These are phyloP conservation scores for Myotis davidii DNA, from an alignment of 2,113 vertebrate species.

Conservation along the genomic window DNA sequence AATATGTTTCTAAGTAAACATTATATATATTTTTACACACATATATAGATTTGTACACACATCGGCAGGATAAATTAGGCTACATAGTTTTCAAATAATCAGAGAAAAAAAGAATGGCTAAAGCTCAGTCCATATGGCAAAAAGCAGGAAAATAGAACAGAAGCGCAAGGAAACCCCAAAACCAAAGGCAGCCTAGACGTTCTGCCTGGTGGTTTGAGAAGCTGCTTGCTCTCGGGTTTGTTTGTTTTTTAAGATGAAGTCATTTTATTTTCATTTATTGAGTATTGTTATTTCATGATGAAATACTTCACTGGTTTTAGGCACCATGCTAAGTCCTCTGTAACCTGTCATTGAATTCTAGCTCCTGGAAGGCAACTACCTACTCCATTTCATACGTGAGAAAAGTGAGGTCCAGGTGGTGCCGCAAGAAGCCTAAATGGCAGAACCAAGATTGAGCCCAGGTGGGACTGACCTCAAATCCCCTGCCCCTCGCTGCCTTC, in stretches of 20 bases:
- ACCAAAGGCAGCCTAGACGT: background rate
- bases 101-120: background rate
- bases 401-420: background rate
- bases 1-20: background rate
- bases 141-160: background rate
- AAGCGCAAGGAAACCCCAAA: background rate
- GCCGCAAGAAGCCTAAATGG: background rate
- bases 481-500: background rate
- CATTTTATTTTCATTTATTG: background rate
- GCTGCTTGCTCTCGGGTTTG: background rate
- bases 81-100: background rate
- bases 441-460: background rate
- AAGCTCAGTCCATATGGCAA: background rate
- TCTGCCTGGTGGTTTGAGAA: background rate
- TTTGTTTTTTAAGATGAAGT: background rate
- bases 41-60: background rate
- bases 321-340: background rate
- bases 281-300: background rate
- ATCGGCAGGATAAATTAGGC: background rate
- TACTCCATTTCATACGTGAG: background rate
- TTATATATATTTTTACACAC: background rate
- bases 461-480: background rate
- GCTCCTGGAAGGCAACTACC: background rate
- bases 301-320: background rate
- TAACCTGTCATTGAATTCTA: background rate